Evolutionary conservation across 2,888 invertebrate species (phyloP).

Genomic region (Eilema sororculum): DNA sequence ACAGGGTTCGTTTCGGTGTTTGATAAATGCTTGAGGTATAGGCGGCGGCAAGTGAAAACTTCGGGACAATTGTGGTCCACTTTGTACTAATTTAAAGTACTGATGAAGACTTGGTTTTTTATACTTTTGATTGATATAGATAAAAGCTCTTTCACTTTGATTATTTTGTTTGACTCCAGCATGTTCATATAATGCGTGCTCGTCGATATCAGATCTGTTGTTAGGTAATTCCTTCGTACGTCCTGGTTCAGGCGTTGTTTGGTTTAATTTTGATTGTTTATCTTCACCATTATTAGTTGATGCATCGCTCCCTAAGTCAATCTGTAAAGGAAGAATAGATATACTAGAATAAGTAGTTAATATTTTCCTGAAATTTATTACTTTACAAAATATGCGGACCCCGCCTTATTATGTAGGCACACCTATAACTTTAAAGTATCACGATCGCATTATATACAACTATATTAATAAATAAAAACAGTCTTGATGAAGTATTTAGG

Average conservation of each 20-base stretch:
- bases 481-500: too few species aligned
- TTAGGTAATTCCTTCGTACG: conserved; percentile 24
- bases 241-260: conserved; percentile 1
- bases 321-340: conserved; percentile 17
- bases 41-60: conserved; percentile 16
- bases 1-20: conserved; percentile 22
- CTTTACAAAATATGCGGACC: not conserved
- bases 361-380: not conserved
- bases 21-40: conserved; percentile 17
- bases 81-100: conserved; percentile 19
- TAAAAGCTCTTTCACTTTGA: conserved; percentile 69
- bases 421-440: too few species aligned
- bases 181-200: conserved; percentile 63
- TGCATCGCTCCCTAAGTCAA: not conserved
- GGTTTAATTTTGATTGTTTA: not conserved
- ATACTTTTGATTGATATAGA: conserved; percentile 68
- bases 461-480: too few species aligned
- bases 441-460: too few species aligned
- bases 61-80: conserved; percentile 10
- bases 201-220: conserved; percentile 42
- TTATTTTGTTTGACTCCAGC: conserved; percentile 57
- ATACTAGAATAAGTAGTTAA: not conserved
- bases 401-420: too few species aligned
- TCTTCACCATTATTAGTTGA: not conserved
- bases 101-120: conserved; percentile 49